A percentile compares a stretch with the other conserved stretches of the same genome.
Evolutionary conservation across 2,888 invertebrate species (phyloP).

Genomic region (Cynaeus angustus): DNA sequence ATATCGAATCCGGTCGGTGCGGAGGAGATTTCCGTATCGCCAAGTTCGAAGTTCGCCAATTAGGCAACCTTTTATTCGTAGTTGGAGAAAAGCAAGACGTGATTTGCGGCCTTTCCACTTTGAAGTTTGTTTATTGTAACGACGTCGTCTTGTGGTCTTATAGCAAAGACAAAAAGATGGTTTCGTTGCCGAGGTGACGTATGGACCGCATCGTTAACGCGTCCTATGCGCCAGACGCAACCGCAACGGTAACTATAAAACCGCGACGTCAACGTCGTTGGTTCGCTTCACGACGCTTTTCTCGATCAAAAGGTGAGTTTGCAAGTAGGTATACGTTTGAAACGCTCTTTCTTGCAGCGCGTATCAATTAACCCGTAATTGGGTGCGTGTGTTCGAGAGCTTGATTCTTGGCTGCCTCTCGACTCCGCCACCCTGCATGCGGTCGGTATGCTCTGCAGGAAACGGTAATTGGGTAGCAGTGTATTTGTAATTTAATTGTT

Average conservation of each 20-base stretch:
- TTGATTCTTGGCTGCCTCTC: slow-evolving; percentile 48
- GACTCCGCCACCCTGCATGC: slow-evolving; percentile 53
- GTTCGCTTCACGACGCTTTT: slow-evolving; percentile 22
- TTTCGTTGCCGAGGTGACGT: slow-evolving; percentile 22
- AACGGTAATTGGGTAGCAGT: slow-evolving; percentile 69
- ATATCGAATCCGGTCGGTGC: background rate
- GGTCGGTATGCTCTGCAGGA: slow-evolving; percentile 64
- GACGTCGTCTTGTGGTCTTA: slow-evolving; percentile 27
- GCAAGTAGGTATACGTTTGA: slow-evolving; percentile 27
- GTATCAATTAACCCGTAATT: slow-evolving; percentile 60
- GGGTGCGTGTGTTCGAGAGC: slow-evolving; percentile 56
- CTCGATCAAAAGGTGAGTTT: slow-evolving; percentile 55
- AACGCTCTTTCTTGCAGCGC: slow-evolving; percentile 51
- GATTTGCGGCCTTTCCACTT: slow-evolving; percentile 29
- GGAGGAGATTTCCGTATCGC: slow-evolving; percentile 1
- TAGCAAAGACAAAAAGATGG: slow-evolving; percentile 29
- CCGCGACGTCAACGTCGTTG: slow-evolving; percentile 18
- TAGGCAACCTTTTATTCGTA: slow-evolving; percentile 32
- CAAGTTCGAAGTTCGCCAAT: slow-evolving; percentile 20
- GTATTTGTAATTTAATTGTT: slow-evolving; percentile 70
- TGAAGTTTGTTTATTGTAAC: slow-evolving; percentile 32
- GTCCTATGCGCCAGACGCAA: slow-evolving; percentile 25
- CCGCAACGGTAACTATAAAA: slow-evolving; percentile 39
- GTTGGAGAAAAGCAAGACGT: slow-evolving; percentile 1
- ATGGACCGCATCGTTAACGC: slow-evolving; percentile 51